Base-by-base conservation (phyloP, 2,888 invertebrate genomes). In the Trachelus troglodyta region DNA sequence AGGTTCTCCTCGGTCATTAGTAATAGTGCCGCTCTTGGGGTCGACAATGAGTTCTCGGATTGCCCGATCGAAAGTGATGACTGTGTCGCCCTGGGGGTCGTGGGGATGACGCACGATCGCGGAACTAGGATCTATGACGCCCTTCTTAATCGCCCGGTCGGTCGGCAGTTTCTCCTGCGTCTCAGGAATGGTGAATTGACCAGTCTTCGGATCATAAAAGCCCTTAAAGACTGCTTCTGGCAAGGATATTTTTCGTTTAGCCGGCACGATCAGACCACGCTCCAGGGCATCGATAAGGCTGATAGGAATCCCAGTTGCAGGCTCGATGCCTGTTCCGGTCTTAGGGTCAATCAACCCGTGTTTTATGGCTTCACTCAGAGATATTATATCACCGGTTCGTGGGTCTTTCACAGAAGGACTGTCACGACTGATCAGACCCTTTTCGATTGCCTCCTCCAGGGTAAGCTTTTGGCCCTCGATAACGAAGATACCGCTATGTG, bases 181-280 rank as follows among this genome's bases (percentile, higher is more conserved):
- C 86, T 95, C 94, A 3, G 96, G 95, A 89, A 96, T 96, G 69
- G 95, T 95, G 88, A 97, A 96, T 87, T 96, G 95, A 74, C 98
- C 97, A 68, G 96, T 95, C 85, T 94, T 94, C 0, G 96, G 95
- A 92, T 98, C 97, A 88, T 97, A 98, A 82, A 96, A 94, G n/a
- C 97, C 97, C 92, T 96, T 96, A 87, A 96, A 96, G n/a, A 98
- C 95, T 2, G 98, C 98, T 92, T 97, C 97, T 0, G 97, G 96
- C 37, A 98, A 93, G 80, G 96, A 96, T 82, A 97, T 95, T 90
- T 96, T 96, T 76, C 95, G 95, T 89, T 97, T 96, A 69, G 96
- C 95, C 12, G 97, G 96, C 11, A 97, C 94, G 76, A 97, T 94
- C 40, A 97, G 92, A 35, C 97, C 97, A 77, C 96, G 94, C 85